Evolutionary conservation across 2,797 vertebrate genomes (phyloP).

Genomic region (Channa striata): DNA sequence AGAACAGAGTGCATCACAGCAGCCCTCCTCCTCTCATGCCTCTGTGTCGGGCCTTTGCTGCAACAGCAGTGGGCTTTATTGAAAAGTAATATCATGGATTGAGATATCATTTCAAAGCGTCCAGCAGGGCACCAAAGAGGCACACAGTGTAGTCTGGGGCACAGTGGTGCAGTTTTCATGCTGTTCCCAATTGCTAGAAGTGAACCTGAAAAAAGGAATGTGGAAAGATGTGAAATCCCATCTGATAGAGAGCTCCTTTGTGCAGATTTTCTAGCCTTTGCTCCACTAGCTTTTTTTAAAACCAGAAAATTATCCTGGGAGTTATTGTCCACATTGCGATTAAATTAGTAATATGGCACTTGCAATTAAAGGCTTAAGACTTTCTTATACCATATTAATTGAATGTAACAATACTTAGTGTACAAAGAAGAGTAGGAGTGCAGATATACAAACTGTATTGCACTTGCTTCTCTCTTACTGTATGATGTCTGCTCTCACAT

Average conservation of each 20-base stretch:
- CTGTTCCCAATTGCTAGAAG: slow-evolving; percentile 10
- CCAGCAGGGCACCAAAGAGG: slow-evolving; percentile 26
- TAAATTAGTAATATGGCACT: background rate
- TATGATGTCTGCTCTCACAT: background rate
- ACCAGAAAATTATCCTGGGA: background rate
- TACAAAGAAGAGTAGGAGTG: background rate
- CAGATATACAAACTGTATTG: background rate
- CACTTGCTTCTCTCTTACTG: background rate
- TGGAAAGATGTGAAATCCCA: background rate
- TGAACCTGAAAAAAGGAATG: slow-evolving; percentile 3
- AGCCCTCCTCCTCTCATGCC: slow-evolving; percentile 27
- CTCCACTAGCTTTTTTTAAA: background rate
- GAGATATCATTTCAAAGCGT: slow-evolving; percentile 65
- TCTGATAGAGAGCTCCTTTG: background rate
- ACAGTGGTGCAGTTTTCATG: slow-evolving; percentile 19
- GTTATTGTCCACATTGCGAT: background rate
- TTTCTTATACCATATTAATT: background rate
- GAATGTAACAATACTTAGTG: background rate
- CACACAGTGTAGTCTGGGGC: slow-evolving; percentile 31
- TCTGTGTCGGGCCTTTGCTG: slow-evolving; percentile 30
- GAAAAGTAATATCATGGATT: slow-evolving; percentile 58
- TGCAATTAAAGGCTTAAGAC: background rate
- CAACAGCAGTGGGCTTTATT: slow-evolving; percentile 38
- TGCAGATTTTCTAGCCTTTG: background rate
- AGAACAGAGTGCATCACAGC: slow-evolving; percentile 45